phyloP scores from a whole-genome alignment of 2,113 vertebrate species.

The Procavia capensis region DNA sequence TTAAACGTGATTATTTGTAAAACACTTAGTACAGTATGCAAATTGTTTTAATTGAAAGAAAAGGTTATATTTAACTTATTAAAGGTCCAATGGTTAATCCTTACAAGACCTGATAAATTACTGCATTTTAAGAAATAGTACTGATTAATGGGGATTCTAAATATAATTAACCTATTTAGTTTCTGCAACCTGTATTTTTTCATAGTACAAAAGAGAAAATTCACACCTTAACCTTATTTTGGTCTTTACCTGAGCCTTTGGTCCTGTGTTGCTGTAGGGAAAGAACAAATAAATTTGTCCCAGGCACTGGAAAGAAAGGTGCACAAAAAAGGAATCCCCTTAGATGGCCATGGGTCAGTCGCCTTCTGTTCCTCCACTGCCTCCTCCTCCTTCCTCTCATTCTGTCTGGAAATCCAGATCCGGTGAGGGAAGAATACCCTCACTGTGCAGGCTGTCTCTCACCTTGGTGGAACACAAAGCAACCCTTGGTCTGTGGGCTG shows the following conservation, averaged over 20 bases:
- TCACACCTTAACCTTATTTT: not conserved
- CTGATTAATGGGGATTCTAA: not conserved
- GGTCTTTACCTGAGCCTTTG: not conserved
- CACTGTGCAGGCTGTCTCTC: not conserved
- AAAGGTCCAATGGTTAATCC: not conserved
- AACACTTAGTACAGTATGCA: not conserved
- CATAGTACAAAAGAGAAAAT: constrained; percentile 46
- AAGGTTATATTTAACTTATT: constrained; percentile 30
- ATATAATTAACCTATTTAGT: constrained; percentile 28
- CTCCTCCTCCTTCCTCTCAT: rapidly evolving
- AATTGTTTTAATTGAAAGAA: constrained; percentile 17
- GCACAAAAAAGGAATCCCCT: not conserved
- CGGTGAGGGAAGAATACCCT: not conserved
- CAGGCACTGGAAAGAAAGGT: not conserved
- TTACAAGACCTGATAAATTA: not conserved
- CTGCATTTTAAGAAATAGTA: constrained; percentile 13
- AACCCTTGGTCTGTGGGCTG: not conserved
- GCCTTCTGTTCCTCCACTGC: not conserved
- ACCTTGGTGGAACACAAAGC: not conserved
- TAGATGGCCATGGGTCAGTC: not conserved
- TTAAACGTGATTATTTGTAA: not conserved
- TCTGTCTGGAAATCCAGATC: not conserved
- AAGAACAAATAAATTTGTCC: constrained; percentile 23
- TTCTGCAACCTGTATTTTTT: constrained; percentile 31
- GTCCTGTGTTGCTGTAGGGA: not conserved